Conservation (phyloP, 35 echinoderm and acorn worm species). For the Heliocidaris erythrogramma region DNA sequence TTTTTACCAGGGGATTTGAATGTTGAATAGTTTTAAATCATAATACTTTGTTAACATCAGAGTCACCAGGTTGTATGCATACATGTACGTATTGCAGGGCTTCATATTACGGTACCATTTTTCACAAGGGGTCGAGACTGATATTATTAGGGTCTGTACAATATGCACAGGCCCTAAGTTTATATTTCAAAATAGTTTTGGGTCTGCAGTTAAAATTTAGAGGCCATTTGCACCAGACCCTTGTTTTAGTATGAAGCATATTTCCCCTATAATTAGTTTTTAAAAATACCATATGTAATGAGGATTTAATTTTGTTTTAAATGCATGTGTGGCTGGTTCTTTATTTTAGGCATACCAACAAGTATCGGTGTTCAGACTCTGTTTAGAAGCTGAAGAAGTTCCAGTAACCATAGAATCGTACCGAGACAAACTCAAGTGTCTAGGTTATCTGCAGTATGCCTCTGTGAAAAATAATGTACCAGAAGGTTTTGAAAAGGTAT, state of each 20-base stretch:
- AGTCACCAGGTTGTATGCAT: too few species aligned
- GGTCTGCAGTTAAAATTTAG: too few species aligned
- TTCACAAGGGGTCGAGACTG: background rate
- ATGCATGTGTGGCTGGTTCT: background rate
- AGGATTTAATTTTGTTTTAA: too few species aligned
- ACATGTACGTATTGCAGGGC: too few species aligned
- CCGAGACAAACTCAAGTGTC: conserved; percentile 83
- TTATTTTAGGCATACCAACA: conserved; percentile 50
- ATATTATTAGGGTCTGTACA: too few species aligned
- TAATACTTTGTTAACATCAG: too few species aligned
- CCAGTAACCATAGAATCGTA: conserved; percentile 72
- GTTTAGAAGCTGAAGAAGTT: conserved; percentile 75
- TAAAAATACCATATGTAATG: too few species aligned
- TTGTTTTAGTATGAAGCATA: too few species aligned
- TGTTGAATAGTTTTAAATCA: background rate
- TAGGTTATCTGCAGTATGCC: conserved; percentile 71
- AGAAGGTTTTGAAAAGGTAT: conserved; percentile 63
- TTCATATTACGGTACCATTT: background rate
- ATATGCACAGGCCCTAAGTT: too few species aligned
- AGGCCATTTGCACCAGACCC: too few species aligned
- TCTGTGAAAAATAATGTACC: conserved; percentile 62
- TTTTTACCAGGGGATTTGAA: background rate
- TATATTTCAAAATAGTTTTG: too few species aligned
- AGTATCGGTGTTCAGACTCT: conserved; percentile 69
- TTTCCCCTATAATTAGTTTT: too few species aligned